These are phyloP conservation scores for Apteryx owenii DNA, from an alignment of 2,113 vertebrate genomes.

Conservation along the genomic window DNA sequence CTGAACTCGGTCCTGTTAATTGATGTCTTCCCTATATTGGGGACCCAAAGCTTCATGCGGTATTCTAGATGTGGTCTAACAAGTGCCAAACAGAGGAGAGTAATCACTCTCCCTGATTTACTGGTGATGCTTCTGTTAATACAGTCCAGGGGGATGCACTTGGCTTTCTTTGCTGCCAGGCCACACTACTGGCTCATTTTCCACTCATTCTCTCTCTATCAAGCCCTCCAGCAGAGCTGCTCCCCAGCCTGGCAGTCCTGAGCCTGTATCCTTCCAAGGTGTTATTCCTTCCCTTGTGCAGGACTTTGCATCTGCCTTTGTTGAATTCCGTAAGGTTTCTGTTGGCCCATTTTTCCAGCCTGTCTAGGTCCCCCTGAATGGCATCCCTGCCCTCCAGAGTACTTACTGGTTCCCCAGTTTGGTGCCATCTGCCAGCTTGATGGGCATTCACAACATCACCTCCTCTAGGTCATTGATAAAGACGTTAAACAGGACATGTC, in stretches of 20 bases:
- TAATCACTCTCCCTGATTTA: not conserved
- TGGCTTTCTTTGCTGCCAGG: not conserved
- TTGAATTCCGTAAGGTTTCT: not conserved
- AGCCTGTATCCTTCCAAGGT: not conserved
- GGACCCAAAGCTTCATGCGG: not conserved
- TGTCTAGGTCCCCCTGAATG: not conserved
- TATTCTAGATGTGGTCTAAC: not conserved
- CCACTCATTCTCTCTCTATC: not conserved
- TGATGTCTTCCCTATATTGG: not conserved
- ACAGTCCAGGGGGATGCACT: not conserved
- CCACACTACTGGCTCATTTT: not conserved
- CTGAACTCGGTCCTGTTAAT: not conserved
- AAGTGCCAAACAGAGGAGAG: not conserved
- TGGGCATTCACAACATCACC: not conserved
- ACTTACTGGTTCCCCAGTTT: not conserved
- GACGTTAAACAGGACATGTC: not conserved
- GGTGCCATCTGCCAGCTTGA: not conserved
- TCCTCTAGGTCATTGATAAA: not conserved
- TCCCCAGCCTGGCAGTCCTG: not conserved
- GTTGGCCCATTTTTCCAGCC: not conserved
- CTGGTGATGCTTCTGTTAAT: not conserved
- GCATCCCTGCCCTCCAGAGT: not conserved
- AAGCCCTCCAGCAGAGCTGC: not conserved
- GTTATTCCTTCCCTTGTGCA: not conserved
- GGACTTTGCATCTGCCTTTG: not conserved